Evolutionary conservation across 1,140 invertebrate species (phyloP).

Genomic region (Lepidostoma basale): DNA sequence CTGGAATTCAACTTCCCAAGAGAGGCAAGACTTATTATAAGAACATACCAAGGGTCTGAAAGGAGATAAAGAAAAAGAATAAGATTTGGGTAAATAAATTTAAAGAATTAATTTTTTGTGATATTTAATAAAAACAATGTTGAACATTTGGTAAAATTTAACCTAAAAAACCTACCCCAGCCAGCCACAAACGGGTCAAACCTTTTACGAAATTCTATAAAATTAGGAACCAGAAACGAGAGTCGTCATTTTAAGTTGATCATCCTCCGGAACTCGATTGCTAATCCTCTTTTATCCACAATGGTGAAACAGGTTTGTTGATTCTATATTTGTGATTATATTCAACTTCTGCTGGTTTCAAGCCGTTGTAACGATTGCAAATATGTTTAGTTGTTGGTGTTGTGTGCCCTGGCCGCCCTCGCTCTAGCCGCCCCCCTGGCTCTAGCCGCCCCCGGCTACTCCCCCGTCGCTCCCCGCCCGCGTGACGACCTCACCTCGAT

Average conservation of each 20-base stretch:
- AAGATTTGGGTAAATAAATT: too few relatives aligned
- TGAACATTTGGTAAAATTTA: too few relatives aligned
- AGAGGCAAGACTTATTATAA: too few relatives aligned
- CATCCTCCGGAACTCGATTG: constrained; percentile 6
- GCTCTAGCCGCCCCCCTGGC: background rate
- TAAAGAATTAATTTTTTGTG: too few relatives aligned
- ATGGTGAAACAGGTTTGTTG: constrained; percentile 1
- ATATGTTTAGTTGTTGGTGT: constrained; percentile 9
- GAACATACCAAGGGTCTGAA: too few relatives aligned
- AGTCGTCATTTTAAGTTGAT: constrained; percentile 4
- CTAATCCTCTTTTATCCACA: background rate
- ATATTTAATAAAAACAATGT: too few relatives aligned
- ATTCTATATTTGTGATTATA: too few relatives aligned
- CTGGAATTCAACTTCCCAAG: too few relatives aligned
- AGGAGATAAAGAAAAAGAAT: too few relatives aligned
- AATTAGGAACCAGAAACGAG: constrained; percentile 10
- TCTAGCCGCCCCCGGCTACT: background rate
- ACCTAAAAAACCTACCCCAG: too few relatives aligned
- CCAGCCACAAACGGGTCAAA: constrained; percentile 9
- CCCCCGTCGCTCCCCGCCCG: background rate
- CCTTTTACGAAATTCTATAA: constrained; percentile 33
- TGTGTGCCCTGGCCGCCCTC: background rate
- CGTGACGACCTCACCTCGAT: background rate
- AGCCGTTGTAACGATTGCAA: background rate
- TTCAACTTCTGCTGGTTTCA: background rate